Evolutionary conservation across 2,888 invertebrate genomes (phyloP), one percentile per base, ranked within the genome.

Genomic region (Eubasilissa splendida): DNA sequence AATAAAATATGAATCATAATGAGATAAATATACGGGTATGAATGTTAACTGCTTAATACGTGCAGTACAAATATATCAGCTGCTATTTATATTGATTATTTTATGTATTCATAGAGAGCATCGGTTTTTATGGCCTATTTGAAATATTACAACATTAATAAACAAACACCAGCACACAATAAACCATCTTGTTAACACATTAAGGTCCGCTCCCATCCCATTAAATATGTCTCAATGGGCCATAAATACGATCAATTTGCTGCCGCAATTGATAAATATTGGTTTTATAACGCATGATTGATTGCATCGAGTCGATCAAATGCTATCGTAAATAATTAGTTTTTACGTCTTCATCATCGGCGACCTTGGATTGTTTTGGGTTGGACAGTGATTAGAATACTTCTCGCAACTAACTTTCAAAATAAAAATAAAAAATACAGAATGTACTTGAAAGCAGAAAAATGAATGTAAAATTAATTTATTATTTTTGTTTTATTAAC

Each of bases 161-260:
- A 63, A 63, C 11, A 63, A 63, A 33, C 63, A 22, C 31, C 63
- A 63, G 33, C 63, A 63, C 63, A 33, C 31, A 63, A 31, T 31
- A 63, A 63, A 14, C 33, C 63, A 63, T 63, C 63, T 31, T 63
- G 63, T 63, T 63, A 63, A 63, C 63, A 63, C 63, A 63, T 63
- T 63, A 63, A 63, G 63, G 31, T 10, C 63, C 63, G 63, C 63
- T 63, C 63, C 63, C 63, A 63, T 63, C 63, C 33, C 31, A 63
- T 63, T 63, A 63, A 63, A 22, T 12, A 31, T 1, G 63, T 63
- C 31, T 63, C 63, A 63, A 63, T 63, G 63, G 63, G 63, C 33
- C 63, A 63, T 63, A 63, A 63, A 63, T 9, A 31, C 22, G 33
- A 63, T 63, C 31, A 33, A 63, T 31, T 63, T 63, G 63, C 10